phyloP scores from a whole-genome alignment of 2,797 vertebrate genomes.

The Megalops cyprinoides region DNA sequence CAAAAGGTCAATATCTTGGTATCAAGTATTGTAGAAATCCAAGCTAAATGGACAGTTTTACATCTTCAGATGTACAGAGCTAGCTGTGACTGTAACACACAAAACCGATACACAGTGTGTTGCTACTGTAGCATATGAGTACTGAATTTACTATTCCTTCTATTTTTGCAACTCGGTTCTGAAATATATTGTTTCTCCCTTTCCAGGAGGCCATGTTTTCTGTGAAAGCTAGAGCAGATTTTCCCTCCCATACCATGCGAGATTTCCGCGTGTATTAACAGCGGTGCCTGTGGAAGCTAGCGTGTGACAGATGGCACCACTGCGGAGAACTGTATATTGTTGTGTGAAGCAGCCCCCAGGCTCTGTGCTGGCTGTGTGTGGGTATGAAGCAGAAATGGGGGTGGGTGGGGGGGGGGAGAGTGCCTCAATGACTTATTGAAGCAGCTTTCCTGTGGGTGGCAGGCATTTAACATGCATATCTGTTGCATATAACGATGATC shows the following conservation, averaged over 20 bases:
- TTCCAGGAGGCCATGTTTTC: no score
- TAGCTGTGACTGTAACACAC: neutral
- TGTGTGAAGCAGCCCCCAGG: neutral
- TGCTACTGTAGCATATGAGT: no score
- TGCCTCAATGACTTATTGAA: constrained; percentile 34
- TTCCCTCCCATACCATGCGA: neutral
- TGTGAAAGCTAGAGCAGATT: neutral
- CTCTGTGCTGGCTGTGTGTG: neutral
- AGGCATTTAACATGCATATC: constrained; percentile 53
- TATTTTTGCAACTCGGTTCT: no score
- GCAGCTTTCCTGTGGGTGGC: constrained; percentile 43
- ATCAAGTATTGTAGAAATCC: neutral
- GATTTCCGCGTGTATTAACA: neutral
- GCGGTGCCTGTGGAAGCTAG: neutral
- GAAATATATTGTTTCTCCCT: no score
- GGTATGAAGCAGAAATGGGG: neutral
- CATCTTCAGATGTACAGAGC: neutral
- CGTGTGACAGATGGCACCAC: constrained; percentile 11
- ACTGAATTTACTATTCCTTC: no score
- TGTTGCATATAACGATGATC: constrained; percentile 34
- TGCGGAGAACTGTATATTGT: neutral
- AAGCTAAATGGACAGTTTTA: neutral
- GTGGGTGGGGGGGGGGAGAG: no score
- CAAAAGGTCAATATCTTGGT: neutral
- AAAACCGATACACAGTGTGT: neutral